These are phyloP conservation scores for Theocolax elegans DNA, from an alignment of 1,140 invertebrate species.

Conservation along the genomic window DNA sequence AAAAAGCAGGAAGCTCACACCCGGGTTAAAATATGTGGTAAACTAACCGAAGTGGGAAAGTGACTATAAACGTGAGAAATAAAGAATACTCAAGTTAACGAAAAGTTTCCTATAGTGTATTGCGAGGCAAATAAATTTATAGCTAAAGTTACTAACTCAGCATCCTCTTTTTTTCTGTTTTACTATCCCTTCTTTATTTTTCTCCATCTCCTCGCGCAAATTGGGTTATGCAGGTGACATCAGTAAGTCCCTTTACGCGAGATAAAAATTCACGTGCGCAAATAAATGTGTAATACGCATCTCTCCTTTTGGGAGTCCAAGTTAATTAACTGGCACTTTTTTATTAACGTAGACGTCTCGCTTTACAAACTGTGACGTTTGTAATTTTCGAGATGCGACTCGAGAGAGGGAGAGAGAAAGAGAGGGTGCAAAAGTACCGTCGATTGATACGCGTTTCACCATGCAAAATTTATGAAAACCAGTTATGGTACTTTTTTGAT, in stretches of 20 bases:
- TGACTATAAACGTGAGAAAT: slow-evolving; percentile 36
- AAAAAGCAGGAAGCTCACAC: slow-evolving; percentile 7
- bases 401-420: too few species aligned
- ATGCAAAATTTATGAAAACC: slow-evolving; percentile 27
- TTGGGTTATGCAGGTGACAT: slow-evolving; percentile 49
- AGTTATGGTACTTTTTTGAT: too few species aligned
- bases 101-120: slow-evolving; percentile 52
- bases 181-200: slow-evolving; percentile 23
- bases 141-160: slow-evolving; percentile 49
- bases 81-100: slow-evolving; percentile 49
- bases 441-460: too few species aligned
- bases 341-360: neutral
- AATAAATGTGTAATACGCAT: neutral
- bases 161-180: slow-evolving; percentile 21
- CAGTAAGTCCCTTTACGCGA: slow-evolving; percentile 35
- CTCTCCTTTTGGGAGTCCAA: neutral
- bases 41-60: slow-evolving; percentile 33
- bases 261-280: neutral
- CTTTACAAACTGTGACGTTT: slow-evolving; percentile 1
- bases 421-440: too few species aligned
- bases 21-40: slow-evolving; percentile 17
- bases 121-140: slow-evolving; percentile 61
- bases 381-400: slow-evolving; percentile 5
- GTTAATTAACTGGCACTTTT: slow-evolving; percentile 49
- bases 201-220: slow-evolving; percentile 42